phyloP scores from a whole-genome alignment of 1,140 invertebrate species.

The Globodera rostochiensis region DNA sequence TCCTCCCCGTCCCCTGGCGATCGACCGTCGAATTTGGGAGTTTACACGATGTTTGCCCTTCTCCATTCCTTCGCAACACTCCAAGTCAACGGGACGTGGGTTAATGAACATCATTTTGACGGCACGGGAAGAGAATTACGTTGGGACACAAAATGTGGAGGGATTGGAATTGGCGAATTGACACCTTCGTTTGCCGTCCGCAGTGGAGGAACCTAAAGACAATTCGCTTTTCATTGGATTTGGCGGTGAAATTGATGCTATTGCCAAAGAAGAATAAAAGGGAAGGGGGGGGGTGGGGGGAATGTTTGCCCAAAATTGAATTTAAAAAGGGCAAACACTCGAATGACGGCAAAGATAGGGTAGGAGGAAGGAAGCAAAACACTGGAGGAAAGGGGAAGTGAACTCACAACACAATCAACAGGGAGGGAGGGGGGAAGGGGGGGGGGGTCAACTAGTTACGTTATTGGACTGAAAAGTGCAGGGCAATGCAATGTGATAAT shows the following conservation, averaged over 20 bases:
- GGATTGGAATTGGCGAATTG: neutral
- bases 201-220: neutral
- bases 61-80: conserved; percentile 15
- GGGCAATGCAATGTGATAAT: neutral
- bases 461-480: neutral
- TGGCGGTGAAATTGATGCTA: neutral
- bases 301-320: neutral
- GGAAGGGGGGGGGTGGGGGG: no score
- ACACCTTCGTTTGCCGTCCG: neutral
- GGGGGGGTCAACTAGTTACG: no score
- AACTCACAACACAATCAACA: neutral
- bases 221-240: neutral
- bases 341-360: neutral
- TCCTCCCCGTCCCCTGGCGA: neutral
- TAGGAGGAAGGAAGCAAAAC: no score
- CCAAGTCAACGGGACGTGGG: conserved; percentile 20
- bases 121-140: neutral
- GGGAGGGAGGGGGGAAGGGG: no score
- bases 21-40: neutral
- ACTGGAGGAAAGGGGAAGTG: neutral
- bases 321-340: neutral
- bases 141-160: neutral
- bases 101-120: conserved; percentile 33
- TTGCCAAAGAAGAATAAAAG: neutral
- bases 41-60: conserved; percentile 22